phyloP scores from a whole-genome alignment of 2,113 vertebrate species.

The Chelonoidis abingdonii region DNA sequence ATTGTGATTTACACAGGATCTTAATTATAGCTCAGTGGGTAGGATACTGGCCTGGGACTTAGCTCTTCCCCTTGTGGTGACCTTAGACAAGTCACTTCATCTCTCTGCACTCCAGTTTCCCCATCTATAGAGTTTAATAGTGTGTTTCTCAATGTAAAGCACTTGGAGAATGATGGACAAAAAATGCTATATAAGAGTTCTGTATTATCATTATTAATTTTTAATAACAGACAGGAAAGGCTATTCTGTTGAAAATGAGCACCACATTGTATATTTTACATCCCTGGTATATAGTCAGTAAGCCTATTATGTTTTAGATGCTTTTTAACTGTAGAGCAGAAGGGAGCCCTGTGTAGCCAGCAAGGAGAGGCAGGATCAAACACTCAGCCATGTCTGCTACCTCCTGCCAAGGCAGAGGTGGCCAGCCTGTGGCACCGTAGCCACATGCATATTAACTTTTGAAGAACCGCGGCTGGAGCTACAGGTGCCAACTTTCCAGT shows the following conservation, averaged over 20 bases:
- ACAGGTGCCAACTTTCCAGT: too few species aligned
- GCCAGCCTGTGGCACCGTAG: too few species aligned
- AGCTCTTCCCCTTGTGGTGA: neutral
- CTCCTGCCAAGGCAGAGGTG: neutral
- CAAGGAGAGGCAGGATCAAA: neutral
- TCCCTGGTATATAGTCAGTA: neutral
- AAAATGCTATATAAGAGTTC: neutral
- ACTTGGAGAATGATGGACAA: neutral
- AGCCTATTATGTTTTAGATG: neutral
- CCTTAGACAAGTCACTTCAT: neutral
- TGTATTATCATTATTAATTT: neutral
- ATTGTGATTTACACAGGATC: neutral
- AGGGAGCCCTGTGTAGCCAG: neutral
- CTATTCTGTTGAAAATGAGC: neutral
- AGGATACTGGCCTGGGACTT: conserved; percentile 8
- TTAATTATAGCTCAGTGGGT: neutral
- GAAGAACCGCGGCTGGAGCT: too few species aligned
- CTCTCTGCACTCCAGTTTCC: neutral
- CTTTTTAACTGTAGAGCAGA: neutral
- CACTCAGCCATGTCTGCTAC: neutral
- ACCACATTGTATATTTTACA: accelerated
- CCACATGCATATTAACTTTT: too few species aligned
- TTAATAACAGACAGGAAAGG: neutral
- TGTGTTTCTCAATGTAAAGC: neutral
- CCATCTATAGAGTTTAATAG: neutral